A percentile compares a stretch with the other conserved stretches of the same genome.
Evolutionary conservation across 2,113 vertebrate species (phyloP).

Genomic region (Sylvilagus bachmani): DNA sequence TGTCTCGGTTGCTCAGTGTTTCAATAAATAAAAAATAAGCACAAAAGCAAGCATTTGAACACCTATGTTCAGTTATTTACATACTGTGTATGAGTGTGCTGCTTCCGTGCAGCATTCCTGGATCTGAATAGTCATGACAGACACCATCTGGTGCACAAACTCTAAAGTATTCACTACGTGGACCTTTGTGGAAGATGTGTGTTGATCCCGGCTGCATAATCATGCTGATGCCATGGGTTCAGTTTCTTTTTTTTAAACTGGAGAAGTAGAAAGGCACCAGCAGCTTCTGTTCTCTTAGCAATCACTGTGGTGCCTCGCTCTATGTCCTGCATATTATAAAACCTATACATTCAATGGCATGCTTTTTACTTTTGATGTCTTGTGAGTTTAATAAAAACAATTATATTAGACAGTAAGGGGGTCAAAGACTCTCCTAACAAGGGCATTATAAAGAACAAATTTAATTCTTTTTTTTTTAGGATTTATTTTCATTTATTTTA

Average conservation of each 20-base stretch:
- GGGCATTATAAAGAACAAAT: not conserved
- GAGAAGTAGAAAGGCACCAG: not conserved
- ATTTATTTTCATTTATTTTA: too few relatives aligned
- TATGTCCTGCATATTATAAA: not conserved
- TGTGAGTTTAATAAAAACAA: slow-evolving; percentile 27
- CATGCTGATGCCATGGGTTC: not conserved
- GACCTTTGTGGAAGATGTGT: not conserved
- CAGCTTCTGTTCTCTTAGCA: not conserved
- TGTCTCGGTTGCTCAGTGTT: too few relatives aligned
- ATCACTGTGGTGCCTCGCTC: not conserved
- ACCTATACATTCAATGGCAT: not conserved
- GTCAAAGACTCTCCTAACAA: not conserved
- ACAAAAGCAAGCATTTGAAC: not conserved
- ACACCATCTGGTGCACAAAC: not conserved
- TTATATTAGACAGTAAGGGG: not conserved
- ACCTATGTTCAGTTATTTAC: not conserved
- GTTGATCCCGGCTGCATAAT: not conserved
- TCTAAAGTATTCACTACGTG: not conserved
- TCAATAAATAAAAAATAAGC: too few relatives aligned
- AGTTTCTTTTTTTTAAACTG: not conserved
- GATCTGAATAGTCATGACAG: not conserved
- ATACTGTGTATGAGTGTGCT: not conserved
- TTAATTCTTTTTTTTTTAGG: not conserved
- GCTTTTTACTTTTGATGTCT: not conserved
- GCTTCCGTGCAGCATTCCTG: not conserved